A percentile compares a stretch with the other conserved stretches of the same genome.
phyloP scores from a whole-genome alignment of 2,888 invertebrate genomes.

The Hesperia comma region DNA sequence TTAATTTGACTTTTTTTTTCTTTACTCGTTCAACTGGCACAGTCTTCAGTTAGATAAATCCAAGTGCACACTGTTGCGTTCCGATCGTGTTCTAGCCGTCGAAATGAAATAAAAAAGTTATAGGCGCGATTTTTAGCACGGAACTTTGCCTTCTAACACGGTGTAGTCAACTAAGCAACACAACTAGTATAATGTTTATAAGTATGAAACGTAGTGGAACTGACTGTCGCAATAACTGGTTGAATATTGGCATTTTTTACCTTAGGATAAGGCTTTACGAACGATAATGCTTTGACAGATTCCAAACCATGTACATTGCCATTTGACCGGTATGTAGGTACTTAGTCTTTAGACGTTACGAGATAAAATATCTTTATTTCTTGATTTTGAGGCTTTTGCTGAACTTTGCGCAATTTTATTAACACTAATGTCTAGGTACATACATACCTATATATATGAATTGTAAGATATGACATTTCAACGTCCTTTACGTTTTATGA shows the following conservation, averaged over 20 bases:
- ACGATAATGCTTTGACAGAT: slow-evolving; percentile 46
- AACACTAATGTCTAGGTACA: too few relatives aligned
- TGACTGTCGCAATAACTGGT: slow-evolving; percentile 67
- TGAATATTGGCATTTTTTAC: slow-evolving; percentile 37
- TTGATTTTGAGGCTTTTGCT: slow-evolving; percentile 26
- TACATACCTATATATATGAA: neutral
- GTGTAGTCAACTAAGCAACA: slow-evolving; percentile 72
- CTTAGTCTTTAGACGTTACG: slow-evolving; percentile 19
- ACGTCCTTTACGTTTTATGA: slow-evolving; percentile 9
- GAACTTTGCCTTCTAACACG: slow-evolving; percentile 75
- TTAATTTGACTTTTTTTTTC: slow-evolving; percentile 28
- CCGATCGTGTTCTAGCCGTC: slow-evolving; percentile 18
- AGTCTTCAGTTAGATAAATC: slow-evolving; percentile 7
- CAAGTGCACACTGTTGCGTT: slow-evolving; percentile 17
- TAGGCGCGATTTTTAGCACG: slow-evolving; percentile 48
- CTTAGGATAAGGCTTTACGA: slow-evolving; percentile 48
- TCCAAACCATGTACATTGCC: slow-evolving; percentile 51
- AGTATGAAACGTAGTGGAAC: slow-evolving; percentile 72
- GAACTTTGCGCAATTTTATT: slow-evolving; percentile 6
- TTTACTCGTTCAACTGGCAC: slow-evolving; percentile 28
- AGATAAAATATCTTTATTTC: slow-evolving; percentile 35
- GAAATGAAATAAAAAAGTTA: slow-evolving; percentile 36
- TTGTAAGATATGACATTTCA: slow-evolving; percentile 23
- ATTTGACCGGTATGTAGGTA: slow-evolving; percentile 52
- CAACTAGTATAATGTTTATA: slow-evolving; percentile 76